Conservation (phyloP, 1,140 invertebrate species). For the Drosophila grimshawi region DNA sequence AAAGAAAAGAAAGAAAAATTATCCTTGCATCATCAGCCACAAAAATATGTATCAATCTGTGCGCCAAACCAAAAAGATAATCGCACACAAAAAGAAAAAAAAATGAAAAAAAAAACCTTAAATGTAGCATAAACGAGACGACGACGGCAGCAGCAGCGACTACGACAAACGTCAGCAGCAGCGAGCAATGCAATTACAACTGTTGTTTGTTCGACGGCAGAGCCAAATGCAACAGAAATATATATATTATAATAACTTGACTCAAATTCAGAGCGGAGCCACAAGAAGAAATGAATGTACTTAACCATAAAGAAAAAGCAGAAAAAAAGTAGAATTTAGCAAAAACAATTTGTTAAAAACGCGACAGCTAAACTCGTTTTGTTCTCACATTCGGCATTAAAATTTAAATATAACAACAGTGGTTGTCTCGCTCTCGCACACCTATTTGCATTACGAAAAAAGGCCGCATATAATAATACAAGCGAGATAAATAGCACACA, state of each 20-base stretch:
- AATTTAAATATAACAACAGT: slow-evolving; percentile 41
- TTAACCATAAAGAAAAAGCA: not conserved
- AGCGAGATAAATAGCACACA: slow-evolving; percentile 52
- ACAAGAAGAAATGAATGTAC: slow-evolving; percentile 10
- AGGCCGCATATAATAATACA: slow-evolving; percentile 40
- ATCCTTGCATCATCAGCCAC: slow-evolving; percentile 72
- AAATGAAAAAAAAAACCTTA: slow-evolving; percentile 29
- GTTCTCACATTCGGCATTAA: slow-evolving; percentile 53
- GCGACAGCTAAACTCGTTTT: slow-evolving; percentile 54
- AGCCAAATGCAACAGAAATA: slow-evolving; percentile 8
- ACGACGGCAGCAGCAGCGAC: slow-evolving; percentile 36
- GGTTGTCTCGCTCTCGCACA: slow-evolving; percentile 47
- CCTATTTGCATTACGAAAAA: slow-evolving; percentile 26
- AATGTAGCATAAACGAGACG: slow-evolving; percentile 55
- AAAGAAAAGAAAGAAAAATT: slow-evolving; percentile 24
- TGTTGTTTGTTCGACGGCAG: slow-evolving; percentile 7
- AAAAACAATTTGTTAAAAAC: slow-evolving; percentile 50
- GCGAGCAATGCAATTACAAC: slow-evolving; percentile 27
- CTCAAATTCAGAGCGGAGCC: slow-evolving; percentile 7
- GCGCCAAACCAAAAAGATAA: slow-evolving; percentile 54
- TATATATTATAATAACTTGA: not conserved
- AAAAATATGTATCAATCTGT: slow-evolving; percentile 19
- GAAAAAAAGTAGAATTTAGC: slow-evolving; percentile 4
- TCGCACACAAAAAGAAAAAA: slow-evolving; percentile 55
- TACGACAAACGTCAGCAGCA: slow-evolving; percentile 62